Conservation (phyloP, 2,113 vertebrate species). For the Podocnemis expansa region DNA sequence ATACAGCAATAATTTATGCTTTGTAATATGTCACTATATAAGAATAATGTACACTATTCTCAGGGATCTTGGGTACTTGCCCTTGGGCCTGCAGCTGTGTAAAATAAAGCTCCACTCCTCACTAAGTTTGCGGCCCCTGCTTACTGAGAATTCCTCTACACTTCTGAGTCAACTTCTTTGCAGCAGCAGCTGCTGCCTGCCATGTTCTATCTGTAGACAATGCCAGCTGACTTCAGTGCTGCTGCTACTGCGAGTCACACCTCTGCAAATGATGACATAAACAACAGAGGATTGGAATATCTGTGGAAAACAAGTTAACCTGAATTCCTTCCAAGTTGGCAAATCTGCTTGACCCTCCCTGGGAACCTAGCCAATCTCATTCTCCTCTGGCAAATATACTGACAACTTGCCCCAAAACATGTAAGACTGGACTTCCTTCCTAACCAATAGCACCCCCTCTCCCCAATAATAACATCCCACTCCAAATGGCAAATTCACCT, state of each 20-base stretch:
- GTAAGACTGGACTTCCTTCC: background rate
- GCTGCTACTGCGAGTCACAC: background rate
- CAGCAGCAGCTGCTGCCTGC: background rate
- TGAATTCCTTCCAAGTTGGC: background rate
- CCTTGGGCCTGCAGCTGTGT: no score
- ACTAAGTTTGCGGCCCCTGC: no score
- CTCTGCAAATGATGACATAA: background rate
- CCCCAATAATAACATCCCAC: background rate
- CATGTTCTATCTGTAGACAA: background rate
- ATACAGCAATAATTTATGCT: no score
- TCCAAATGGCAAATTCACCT: background rate
- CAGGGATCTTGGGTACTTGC: no score
- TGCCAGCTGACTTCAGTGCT: background rate
- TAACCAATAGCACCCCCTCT: background rate
- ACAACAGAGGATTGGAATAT: background rate
- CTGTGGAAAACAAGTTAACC: background rate
- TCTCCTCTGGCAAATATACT: constrained; percentile 28
- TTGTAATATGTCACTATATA: no score
- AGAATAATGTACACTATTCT: no score
- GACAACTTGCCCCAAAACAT: constrained; percentile 3
- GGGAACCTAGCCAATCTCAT: background rate
- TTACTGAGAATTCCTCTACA: no score
- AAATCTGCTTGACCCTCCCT: background rate
- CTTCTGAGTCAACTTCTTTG: background rate
- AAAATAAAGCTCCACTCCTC: no score